Conservation (phyloP, 2,797 vertebrate genomes). For the Melanotaenia pygmaea region DNA sequence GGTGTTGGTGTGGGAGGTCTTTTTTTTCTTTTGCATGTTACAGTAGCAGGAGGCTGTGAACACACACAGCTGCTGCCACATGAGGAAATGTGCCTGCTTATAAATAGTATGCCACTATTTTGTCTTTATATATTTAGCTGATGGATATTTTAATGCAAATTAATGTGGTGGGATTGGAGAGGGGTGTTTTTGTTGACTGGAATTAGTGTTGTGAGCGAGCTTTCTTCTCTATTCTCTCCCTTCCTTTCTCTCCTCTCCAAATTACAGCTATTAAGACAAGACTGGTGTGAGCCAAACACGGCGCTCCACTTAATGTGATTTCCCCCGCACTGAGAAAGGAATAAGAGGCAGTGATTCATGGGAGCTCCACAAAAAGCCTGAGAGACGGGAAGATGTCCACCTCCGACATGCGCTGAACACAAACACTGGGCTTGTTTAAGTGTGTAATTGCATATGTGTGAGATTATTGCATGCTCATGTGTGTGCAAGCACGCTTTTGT, state of each 20-base stretch:
- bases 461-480: slow-evolving; percentile 36
- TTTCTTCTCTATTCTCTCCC: slow-evolving; percentile 81
- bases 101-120: slow-evolving; percentile 75
- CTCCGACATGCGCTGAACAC: slow-evolving; percentile 68
- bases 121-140: slow-evolving; percentile 81
- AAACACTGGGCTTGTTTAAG: slow-evolving; percentile 69
- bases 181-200: slow-evolving; percentile 83
- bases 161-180: slow-evolving; percentile 73
- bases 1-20: slow-evolving; percentile 74
- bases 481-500: slow-evolving; percentile 20
- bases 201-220: slow-evolving; percentile 81
- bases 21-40: slow-evolving; percentile 23
- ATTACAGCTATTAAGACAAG: slow-evolving; percentile 86
- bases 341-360: slow-evolving; percentile 81
- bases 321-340: slow-evolving; percentile 71
- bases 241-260: slow-evolving; percentile 81
- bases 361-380: slow-evolving; percentile 60
- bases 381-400: slow-evolving; percentile 82
- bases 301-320: slow-evolving; percentile 86
- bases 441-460: slow-evolving; percentile 68
- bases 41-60: slow-evolving; percentile 49
- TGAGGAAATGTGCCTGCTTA: slow-evolving; percentile 40
- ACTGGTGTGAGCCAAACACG: slow-evolving; percentile 81
- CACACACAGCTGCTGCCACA: slow-evolving; percentile 52
- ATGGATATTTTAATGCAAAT: slow-evolving; percentile 83